Conservation (phyloP, 1,140 invertebrate species). For the Carcinoscorpius rotundicauda region DNA sequence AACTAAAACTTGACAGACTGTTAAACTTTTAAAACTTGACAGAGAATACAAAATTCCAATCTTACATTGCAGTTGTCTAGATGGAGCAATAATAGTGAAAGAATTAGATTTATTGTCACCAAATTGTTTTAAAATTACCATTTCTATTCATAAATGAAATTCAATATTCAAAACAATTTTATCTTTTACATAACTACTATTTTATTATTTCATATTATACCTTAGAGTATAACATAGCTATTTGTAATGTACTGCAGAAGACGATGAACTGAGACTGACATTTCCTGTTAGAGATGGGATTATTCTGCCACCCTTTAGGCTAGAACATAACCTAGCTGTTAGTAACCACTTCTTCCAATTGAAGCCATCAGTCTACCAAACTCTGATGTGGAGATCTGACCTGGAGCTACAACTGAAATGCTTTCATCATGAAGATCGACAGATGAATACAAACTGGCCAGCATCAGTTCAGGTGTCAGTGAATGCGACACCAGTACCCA, state of each 20-base stretch:
- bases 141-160: too few species aligned
- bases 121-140: too few species aligned
- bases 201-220: too few species aligned
- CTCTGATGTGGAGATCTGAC: constrained; percentile 80
- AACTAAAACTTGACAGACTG: too few species aligned
- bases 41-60: too few species aligned
- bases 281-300: constrained; percentile 92
- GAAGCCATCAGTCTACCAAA: constrained; percentile 86
- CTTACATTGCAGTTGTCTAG: too few species aligned
- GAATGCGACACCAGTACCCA: constrained; percentile 69
- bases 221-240: too few species aligned
- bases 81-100: too few species aligned
- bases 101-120: too few species aligned
- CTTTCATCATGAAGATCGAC: constrained; percentile 90
- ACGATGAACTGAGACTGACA: constrained; percentile 85
- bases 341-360: constrained; percentile 95
- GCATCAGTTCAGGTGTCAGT: constrained; percentile 55
- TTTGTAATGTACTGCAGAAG: constrained; percentile 40
- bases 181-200: too few species aligned
- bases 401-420: constrained; percentile 82
- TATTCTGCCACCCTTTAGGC: constrained; percentile 82
- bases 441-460: constrained; percentile 96
- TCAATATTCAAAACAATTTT: too few species aligned
- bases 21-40: too few species aligned
- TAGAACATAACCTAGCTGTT: constrained; percentile 91